Evolutionary conservation across 2,797 vertebrate genomes (phyloP), one percentile per base, ranked within the genome.

Genomic region (Sardinella longiceps): DNA sequence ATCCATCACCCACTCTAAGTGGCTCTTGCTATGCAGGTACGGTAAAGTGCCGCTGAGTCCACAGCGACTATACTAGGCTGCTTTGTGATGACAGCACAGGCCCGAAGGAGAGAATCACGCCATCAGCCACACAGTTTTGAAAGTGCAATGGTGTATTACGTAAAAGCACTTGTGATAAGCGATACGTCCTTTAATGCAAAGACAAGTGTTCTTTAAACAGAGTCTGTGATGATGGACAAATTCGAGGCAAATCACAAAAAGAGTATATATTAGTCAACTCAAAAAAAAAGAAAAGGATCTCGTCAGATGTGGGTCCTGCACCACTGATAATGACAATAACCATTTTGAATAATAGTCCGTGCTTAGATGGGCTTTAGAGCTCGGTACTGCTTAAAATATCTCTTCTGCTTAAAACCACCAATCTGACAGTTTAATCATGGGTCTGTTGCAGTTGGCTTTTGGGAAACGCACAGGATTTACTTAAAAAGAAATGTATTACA

Each of bases 81-180:
- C n/a, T n/a, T n/a, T n/a, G 30, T 20, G 30, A 74, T 74, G 66
- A 74, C 66, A 74, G 66, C 66, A 74, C 63, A 37, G 66, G n/a
- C 60, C 28, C 28, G 60, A 30, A 66, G 1, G 60, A 66, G 66
- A 37, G 66, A 1, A 74, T 74, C 66, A 74, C 11, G 12, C 12
- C 15, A 15, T 74, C 66, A 37, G 33, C 5, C 14, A 33, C 66
- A 39, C 18, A 18, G 20, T 20, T 74, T 74, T 74, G 30, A 39
- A 39, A 74, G 66, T 37, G 66, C 33, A 37, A 18, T 37, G 66
- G 66, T 74, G 66, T 74, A 39, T 74, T 74, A 74, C 66, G 18
- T 74, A 74, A 74, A 74, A 37, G 66, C 66, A 37, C 66, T 74
- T 33, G 33, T 74, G 66, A 74, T 20, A 18, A 39, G 66, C 18